These are phyloP conservation scores for Sinella curviseta DNA, from an alignment of 1,140 invertebrate genomes.

Conservation along the genomic window DNA sequence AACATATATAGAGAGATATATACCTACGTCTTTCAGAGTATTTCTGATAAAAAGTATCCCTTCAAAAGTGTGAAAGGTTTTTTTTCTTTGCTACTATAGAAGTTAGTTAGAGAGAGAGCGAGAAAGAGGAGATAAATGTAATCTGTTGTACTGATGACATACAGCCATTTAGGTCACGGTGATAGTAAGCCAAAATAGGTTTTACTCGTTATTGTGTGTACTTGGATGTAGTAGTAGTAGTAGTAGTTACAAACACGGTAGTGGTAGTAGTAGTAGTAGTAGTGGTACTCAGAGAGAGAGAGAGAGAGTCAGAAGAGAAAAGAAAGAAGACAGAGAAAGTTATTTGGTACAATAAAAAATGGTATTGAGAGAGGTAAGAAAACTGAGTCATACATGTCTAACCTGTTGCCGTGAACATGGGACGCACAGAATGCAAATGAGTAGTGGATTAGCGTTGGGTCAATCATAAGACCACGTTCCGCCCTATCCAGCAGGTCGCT, in stretches of 20 bases:
- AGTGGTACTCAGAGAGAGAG: conserved; percentile 22
- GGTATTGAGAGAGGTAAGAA: conserved; percentile 40
- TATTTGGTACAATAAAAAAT: conserved; percentile 23
- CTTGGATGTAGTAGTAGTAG: conserved; percentile 20
- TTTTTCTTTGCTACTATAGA: too few species aligned
- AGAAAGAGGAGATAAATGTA: neutral
- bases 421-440: conserved; percentile 98
- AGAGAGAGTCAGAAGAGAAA: conserved; percentile 34
- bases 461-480: conserved; percentile 92
- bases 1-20: too few species aligned
- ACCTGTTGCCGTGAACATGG: conserved; percentile 97
- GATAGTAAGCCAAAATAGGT: neutral
- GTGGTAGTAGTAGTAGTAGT: conserved; percentile 13
- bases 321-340: conserved; percentile 24
- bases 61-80: neutral
- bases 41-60: neutral
- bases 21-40: neutral
- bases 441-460: conserved; percentile 97
- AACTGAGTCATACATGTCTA: conserved; percentile 52
- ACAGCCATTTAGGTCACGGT: conserved; percentile 1
- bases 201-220: conserved; percentile 24
- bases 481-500: conserved; percentile 92
- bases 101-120: neutral
- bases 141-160: conserved; percentile 1
- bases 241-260: conserved; percentile 10